These are phyloP conservation scores for Sardinella longiceps DNA, from an alignment of 2,797 vertebrate species.

Conservation along the genomic window DNA sequence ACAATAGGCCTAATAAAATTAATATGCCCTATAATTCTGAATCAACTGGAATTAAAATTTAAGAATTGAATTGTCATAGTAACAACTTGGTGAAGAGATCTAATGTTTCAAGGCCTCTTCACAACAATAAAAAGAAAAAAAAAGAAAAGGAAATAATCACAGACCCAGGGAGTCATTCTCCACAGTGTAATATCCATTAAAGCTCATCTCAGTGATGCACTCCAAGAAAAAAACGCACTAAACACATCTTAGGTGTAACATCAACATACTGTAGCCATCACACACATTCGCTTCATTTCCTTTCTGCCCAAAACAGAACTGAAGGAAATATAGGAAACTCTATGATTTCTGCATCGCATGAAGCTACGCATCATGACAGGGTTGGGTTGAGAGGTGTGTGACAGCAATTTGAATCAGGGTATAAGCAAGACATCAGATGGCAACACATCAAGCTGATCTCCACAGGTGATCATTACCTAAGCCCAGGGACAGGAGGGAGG, in stretches of 20 bases:
- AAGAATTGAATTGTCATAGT: background rate
- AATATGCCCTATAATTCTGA: background rate
- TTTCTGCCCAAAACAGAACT: too few species aligned
- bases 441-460: background rate
- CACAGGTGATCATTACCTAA: constrained; percentile 19
- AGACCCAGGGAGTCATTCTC: too few species aligned
- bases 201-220: background rate
- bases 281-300: too few species aligned
- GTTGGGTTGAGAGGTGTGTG: too few species aligned
- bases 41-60: background rate
- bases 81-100: background rate
- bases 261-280: too few species aligned
- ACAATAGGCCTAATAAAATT: background rate
- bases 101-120: background rate
- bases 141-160: too few species aligned
- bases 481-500: background rate
- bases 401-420: background rate
- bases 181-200: background rate
- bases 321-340: too few species aligned
- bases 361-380: background rate
- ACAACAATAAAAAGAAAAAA: too few species aligned
- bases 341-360: background rate
- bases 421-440: constrained; percentile 5
- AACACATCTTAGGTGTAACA: too few species aligned
- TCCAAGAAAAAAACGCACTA: too few species aligned